Evolutionary conservation across 2,888 invertebrate species (phyloP), one percentile per base, ranked within the genome.

Genomic region (Amblyjoppa proteus): DNA sequence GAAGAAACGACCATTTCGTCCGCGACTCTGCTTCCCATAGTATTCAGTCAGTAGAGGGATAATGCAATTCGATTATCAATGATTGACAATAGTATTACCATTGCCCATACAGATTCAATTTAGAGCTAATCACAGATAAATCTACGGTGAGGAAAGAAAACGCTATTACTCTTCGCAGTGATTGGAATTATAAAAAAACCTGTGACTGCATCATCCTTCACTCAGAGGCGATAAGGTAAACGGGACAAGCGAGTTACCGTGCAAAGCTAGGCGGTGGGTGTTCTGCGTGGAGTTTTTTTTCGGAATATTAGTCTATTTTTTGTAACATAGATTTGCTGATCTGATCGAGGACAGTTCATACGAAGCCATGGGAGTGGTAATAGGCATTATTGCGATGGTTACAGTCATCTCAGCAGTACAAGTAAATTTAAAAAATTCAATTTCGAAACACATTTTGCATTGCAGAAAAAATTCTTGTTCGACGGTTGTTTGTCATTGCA

Each of bases 171-270:
- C 16, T 13, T 64, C 34, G 4, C 16, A 31, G n/a, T 31, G 61
- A 64, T n/a, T 16, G 61, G 31, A 5, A 31, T 64, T 34, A 64
- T 16, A 13, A 7, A 34, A 34, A 31, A 64, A 64, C 34, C 0
- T 64, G 61, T 64, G 61, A 64, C 7, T 64, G 61, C 61, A 64
- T 64, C 5, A 16, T 64, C 16, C 6, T 64, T 31, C 61, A 64
- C 61, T 0, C 1, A 64, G 34, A 64, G 16, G 61, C 61, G 34
- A 16, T 64, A 34, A 34, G n/a, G 61, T 64, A 13, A 16, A 34
- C 13, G 34, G 16, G 31, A 64, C 6, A n/a, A 34, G n/a, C 3
- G n/a, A 61, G 25, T 25, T 7, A 3, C 9, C 9, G 2, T 9
- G 13, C 20, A 25, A 28, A 25, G 28, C 25, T 11, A 58, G 20